Evolutionary conservation across 2,888 invertebrate genomes (phyloP), one percentile per base, ranked within the genome.

Genomic region (Dynastes hyllus): DNA sequence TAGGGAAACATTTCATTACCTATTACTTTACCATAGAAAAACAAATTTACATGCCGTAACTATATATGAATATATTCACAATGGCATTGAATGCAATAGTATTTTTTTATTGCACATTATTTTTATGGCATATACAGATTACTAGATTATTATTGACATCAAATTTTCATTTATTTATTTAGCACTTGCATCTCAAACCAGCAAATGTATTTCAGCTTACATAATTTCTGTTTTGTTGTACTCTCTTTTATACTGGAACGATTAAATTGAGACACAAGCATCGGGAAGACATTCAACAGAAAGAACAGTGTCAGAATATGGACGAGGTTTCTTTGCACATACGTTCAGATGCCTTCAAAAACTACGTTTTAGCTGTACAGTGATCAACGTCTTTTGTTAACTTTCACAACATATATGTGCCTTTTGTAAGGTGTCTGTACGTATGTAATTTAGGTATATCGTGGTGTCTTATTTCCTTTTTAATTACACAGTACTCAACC

Each of bases 221-320:
- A 78, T 77, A 71, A 71, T 65, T 50, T 78, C 71, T 40, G 27
- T 78, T 66, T 77, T 70, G 71, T 79, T 77, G 79, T 73, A 76
- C 77, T 79, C 65, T 76, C 45, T 66, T 76, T 70, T 76, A 71
- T 70, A 69, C 77, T 76, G 83, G 83, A 83, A 82, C 81, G 79
- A 81, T 84, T 83, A 84, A 84, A 84, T 86, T 84, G 85, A 84
- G 86, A 85, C 85, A 82, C 85, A 85, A 85, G 85, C 82, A 84
- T 83, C 84, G 86, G 88, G 88, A 88, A 88, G 88, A 88, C 88
- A 85, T 86, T 86, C 81, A 88, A 87, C 87, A 87, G 87, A 87
- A 87, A 81, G 81, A 81, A 81, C 65, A 78, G 32, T 58, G 50
- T 69, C 51, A 73, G 66, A 78, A 78, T 73, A 65, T 79, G 79